phyloP scores from a whole-genome alignment of 2,113 vertebrate species.

The Callorhinus ursinus region DNA sequence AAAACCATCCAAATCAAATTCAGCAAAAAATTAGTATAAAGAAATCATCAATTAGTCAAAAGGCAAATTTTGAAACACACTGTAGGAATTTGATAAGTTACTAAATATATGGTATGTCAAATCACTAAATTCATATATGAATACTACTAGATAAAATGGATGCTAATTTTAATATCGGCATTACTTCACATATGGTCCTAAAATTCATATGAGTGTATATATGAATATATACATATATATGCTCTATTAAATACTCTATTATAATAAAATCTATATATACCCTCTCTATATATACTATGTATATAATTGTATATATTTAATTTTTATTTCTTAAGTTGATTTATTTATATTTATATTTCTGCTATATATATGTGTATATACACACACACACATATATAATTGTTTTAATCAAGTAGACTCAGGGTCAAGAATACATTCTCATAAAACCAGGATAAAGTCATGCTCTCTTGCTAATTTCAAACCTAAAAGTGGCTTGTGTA shows the following conservation, averaged over 20 bases:
- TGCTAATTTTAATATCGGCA: background rate
- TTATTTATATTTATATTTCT: background rate
- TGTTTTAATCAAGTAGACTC: background rate
- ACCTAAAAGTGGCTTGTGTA: background rate
- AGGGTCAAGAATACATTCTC: background rate
- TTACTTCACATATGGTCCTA: background rate
- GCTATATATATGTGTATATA: background rate
- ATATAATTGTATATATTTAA: background rate
- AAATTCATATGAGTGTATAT: background rate
- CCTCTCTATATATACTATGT: background rate
- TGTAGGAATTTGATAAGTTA: background rate
- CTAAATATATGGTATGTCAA: background rate
- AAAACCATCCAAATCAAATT: background rate
- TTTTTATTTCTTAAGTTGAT: background rate
- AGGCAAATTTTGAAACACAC: background rate
- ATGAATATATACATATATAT: background rate
- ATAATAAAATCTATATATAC: background rate
- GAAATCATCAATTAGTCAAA: background rate
- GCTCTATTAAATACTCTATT: background rate
- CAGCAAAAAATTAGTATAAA: background rate
- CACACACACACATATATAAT: no score
- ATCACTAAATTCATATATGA: background rate
- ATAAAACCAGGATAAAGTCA: background rate
- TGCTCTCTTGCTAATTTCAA: background rate
- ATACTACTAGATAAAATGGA: background rate